Evolutionary conservation across 37 sponge, comb jelly and placozoan species (phyloP).

Genomic region (Spongilla lacustris): DNA sequence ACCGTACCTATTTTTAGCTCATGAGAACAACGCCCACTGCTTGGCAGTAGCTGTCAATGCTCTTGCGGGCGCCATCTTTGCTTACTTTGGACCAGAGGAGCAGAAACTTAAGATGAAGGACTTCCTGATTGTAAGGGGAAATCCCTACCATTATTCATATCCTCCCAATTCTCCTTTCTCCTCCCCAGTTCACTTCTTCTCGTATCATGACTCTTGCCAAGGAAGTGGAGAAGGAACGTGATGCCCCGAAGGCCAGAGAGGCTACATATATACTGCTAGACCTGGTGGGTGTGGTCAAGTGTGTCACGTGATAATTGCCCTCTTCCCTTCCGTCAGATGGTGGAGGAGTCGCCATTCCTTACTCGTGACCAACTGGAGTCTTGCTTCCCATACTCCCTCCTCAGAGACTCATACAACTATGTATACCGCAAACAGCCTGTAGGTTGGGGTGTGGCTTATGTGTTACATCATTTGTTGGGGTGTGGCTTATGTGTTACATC

Average conservation of each 20-base stretch:
- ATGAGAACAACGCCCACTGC: slow-evolving; percentile 94
- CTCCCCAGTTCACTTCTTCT: slow-evolving; percentile 72
- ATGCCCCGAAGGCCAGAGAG: slow-evolving; percentile 78
- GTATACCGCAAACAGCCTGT: background rate
- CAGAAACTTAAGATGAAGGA: slow-evolving; percentile 84
- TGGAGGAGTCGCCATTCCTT: slow-evolving; percentile 85
- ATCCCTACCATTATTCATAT: background rate
- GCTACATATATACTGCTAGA: slow-evolving; percentile 81
- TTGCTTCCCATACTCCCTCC: slow-evolving; percentile 91
- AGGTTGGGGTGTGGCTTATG: background rate
- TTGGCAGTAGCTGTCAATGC: slow-evolving; percentile 84
- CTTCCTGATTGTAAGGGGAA: slow-evolving; percentile 71
- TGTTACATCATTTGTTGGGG: background rate
- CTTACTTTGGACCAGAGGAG: slow-evolving; percentile 55
- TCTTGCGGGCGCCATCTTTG: slow-evolving; percentile 79
- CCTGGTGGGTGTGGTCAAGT: slow-evolving; percentile 33
- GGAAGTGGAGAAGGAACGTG: slow-evolving; percentile 84
- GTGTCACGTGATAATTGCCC: background rate
- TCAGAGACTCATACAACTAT: slow-evolving; percentile 83
- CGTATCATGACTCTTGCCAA: slow-evolving; percentile 84
- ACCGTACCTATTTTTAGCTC: slow-evolving; percentile 22
- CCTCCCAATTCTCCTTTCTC: background rate
- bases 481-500: background rate
- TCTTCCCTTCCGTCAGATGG: slow-evolving; percentile 42
- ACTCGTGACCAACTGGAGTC: slow-evolving; percentile 87